phyloP scores from a whole-genome alignment of 2,888 invertebrate species.

The Pseudococcus viburni region DNA sequence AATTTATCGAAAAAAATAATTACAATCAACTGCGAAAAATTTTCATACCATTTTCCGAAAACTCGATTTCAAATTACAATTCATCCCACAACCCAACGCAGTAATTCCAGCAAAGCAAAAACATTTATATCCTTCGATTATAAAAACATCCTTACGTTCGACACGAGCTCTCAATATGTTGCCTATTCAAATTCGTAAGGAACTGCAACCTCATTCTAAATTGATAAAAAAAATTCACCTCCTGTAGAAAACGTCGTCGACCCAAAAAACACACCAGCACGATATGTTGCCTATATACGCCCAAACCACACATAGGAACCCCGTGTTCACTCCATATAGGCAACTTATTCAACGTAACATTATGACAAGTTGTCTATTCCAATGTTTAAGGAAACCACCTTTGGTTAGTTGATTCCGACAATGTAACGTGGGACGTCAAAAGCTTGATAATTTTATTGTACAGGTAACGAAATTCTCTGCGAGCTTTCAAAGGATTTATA shows the following conservation, averaged over 20 bases:
- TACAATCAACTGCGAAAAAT: too few species aligned
- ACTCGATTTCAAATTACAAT: too few species aligned
- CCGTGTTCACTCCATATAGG: neutral
- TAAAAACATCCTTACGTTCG: neutral
- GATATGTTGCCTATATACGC: neutral
- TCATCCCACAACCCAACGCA: too few species aligned
- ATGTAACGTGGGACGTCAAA: neutral
- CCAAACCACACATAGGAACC: neutral
- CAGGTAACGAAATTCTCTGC: neutral
- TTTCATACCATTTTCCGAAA: too few species aligned
- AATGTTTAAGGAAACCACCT: neutral
- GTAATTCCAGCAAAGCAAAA: too few species aligned
- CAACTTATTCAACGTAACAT: neutral
- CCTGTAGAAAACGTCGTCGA: neutral
- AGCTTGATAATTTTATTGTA: neutral
- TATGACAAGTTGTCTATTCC: neutral
- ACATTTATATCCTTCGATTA: neutral
- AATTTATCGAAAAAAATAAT: too few species aligned
- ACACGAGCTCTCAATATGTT: neutral
- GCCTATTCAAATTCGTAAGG: neutral
- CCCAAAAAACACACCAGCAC: conserved; percentile 1
- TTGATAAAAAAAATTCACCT: neutral
- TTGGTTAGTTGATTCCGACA: neutral
- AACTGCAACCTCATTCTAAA: neutral
- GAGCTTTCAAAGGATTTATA: neutral